phyloP scores from a whole-genome alignment of 2,113 vertebrate species.

The Charadrius vociferus region DNA sequence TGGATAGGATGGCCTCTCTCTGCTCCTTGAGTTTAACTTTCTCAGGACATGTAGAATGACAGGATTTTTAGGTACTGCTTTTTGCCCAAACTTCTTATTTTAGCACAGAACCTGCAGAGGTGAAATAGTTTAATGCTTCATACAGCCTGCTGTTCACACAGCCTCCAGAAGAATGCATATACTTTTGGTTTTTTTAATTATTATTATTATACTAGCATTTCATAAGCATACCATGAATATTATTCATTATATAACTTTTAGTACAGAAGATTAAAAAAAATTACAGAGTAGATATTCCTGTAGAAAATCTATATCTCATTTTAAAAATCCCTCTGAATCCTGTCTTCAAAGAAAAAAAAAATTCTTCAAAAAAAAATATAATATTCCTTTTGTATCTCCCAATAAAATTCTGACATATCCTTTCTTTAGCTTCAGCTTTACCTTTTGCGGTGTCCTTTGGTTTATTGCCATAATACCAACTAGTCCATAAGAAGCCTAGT shows the following conservation, averaged over 20 bases:
- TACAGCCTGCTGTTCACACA: background rate
- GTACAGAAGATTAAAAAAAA: background rate
- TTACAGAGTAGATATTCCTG: accelerated
- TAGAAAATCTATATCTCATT: background rate
- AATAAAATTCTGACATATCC: background rate
- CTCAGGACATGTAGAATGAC: accelerated
- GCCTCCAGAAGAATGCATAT: background rate
- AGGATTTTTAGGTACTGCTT: background rate
- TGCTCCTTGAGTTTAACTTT: background rate
- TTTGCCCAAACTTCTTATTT: background rate
- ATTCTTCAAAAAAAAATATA: background rate
- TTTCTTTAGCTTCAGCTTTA: background rate
- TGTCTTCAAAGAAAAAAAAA: background rate
- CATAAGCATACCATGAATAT: background rate
- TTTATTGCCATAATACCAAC: background rate
- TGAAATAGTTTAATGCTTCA: background rate
- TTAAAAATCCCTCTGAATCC: background rate
- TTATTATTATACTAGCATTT: background rate
- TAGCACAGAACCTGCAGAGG: background rate
- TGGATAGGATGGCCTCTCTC: background rate
- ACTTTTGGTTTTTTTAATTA: no score
- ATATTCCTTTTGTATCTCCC: background rate
- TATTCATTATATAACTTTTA: background rate
- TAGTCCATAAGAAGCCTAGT: background rate
- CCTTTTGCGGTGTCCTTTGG: background rate